Evolutionary conservation across 2,113 vertebrate species (phyloP), one percentile per base, ranked within the genome.

Genomic region (Myocastor coypus): DNA sequence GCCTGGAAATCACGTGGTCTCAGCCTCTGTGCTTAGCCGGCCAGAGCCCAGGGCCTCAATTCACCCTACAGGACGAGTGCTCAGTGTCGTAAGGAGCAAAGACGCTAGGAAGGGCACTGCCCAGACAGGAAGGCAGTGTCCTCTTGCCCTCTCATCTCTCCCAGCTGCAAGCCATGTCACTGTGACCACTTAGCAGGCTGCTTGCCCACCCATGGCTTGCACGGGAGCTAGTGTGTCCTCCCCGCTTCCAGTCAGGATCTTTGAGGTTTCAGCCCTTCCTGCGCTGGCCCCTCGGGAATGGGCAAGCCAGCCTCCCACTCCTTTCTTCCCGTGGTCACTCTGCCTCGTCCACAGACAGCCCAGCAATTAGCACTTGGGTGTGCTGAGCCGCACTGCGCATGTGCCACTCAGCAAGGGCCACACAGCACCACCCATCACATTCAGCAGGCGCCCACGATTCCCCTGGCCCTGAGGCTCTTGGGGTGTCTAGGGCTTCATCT

Each of bases 121-220:
- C n/a, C 50, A 8, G 1, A 32, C 3, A 28, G 24, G 71, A 50
- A 2, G 24, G 1, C 1, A 34, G 30, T 81, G 66, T 46, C 64
- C n/a, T 66, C 83, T 64, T 22, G 34, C 2, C 3, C 63, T 50
- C 66, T 37, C 26, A 37, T 37, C 55, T 42, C 24, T 20, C 42
- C 28, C 64, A 32, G 46, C 37, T 14, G n/a, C 34, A 78, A 61
- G 57, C n/a, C 80, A 66, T 9, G 22, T 30, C 8, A n/a, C 11
- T 0, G 9, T 82, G 52, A 37, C 20, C 16, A 24, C 4, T 52
- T 30, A 2, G 13, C 10, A 59, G 40, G 30, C 17, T 1, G 30
- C 40, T 34, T n/a, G 10, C 42, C 6, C 13, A 1, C 0, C 1
- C 9, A 1, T 3, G 4, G 6, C 68, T 20, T n/a, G 17, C 68